These are phyloP conservation scores for Dendrocincla fuliginosa DNA, from an alignment of 2,797 vertebrate genomes.

Conservation along the genomic window DNA sequence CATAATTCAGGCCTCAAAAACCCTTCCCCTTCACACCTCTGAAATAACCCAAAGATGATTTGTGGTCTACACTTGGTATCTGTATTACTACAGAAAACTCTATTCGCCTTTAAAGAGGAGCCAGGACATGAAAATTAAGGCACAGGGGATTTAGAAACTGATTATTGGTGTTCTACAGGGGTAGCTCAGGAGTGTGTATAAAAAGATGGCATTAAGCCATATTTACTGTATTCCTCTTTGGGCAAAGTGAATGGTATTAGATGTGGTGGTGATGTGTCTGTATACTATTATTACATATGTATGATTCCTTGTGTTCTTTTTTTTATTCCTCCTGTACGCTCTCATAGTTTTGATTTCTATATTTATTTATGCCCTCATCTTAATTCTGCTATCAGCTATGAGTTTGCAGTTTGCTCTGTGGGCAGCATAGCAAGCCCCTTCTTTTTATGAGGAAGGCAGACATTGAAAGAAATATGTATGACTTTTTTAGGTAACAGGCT, in stretches of 20 bases:
- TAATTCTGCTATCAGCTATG: neutral
- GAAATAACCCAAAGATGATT: neutral
- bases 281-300: neutral
- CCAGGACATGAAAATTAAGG: neutral
- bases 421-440: neutral
- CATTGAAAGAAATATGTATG: neutral
- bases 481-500: neutral
- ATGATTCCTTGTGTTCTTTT: neutral
- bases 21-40: neutral
- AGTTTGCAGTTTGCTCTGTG: neutral
- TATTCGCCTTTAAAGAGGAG: neutral
- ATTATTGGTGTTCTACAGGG: neutral
- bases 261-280: neutral
- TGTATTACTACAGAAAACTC: neutral
- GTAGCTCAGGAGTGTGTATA: neutral
- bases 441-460: neutral
- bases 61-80: neutral
- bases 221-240: neutral
- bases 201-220: neutral
- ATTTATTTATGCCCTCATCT: neutral
- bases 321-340: neutral
- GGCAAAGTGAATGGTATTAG: neutral
- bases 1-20: neutral
- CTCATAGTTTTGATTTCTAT: neutral
- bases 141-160: neutral